Evolutionary conservation across 92 coral and sea anemone genomes (phyloP).

Genomic region (Zoanthus sociatus): DNA sequence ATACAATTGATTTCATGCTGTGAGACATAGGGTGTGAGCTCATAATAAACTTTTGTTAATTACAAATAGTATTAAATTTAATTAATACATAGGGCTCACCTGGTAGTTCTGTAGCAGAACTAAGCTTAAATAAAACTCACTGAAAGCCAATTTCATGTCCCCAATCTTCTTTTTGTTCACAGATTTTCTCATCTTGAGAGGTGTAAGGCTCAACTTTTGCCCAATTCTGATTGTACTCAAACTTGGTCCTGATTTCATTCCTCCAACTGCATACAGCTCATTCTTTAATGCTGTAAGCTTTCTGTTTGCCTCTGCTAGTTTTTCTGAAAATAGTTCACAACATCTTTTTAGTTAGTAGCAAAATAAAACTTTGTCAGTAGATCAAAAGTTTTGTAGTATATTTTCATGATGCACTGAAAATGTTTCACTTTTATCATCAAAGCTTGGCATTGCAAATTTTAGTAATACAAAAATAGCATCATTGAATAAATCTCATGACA

Average conservation of each 20-base stretch:
- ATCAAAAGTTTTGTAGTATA: too few relatives aligned
- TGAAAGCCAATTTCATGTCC: slow-evolving; percentile 94
- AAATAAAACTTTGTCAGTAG: neutral
- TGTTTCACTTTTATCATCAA: too few relatives aligned
- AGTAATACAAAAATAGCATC: too few relatives aligned
- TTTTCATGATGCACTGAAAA: too few relatives aligned
- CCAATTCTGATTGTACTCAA: slow-evolving; percentile 70
- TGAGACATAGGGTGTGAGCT: too few relatives aligned
- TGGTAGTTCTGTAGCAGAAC: slow-evolving; percentile 92
- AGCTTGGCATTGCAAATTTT: too few relatives aligned
- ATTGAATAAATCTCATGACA: too few relatives aligned
- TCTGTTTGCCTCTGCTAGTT: slow-evolving; percentile 93
- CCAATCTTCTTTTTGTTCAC: slow-evolving; percentile 75
- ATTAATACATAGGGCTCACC: slow-evolving; percentile 41
- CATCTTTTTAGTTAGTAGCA: neutral
- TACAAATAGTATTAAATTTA: neutral
- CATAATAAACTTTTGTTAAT: too few relatives aligned
- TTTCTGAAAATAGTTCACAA: slow-evolving; percentile 60
- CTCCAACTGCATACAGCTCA: slow-evolving; percentile 83
- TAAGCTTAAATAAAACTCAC: slow-evolving; percentile 96
- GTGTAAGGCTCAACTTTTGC: slow-evolving; percentile 69
- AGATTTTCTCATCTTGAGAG: slow-evolving; percentile 69
- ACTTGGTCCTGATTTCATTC: slow-evolving; percentile 75
- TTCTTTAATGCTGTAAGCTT: slow-evolving; percentile 86
- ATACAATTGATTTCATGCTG: too few relatives aligned